phyloP scores from a whole-genome alignment of 2,888 invertebrate genomes.

The Harmothoe impar region DNA sequence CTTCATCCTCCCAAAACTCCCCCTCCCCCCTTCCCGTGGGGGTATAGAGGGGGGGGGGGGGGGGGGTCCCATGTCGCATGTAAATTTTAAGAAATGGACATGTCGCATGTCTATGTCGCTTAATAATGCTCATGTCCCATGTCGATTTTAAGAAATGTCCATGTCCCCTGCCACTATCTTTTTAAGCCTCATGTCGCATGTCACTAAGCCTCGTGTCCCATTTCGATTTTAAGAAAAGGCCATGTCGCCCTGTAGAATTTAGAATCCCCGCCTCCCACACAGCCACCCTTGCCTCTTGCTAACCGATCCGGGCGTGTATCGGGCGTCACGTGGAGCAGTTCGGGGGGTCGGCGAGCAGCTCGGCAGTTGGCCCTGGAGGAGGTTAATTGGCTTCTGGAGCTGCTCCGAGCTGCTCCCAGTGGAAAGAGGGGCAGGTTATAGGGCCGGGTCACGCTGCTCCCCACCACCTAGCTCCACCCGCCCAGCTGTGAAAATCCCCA shows the following conservation, averaged over 20 bases:
- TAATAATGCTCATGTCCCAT: too few species aligned
- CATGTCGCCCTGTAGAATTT: too few species aligned
- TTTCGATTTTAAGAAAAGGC: too few species aligned
- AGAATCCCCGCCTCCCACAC: background rate
- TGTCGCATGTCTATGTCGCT: too few species aligned
- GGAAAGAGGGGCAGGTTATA: background rate
- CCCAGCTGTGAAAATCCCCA: conserved; percentile 22
- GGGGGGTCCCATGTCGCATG: too few species aligned
- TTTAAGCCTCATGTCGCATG: too few species aligned
- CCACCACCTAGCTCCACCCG: background rate
- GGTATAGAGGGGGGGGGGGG: too few species aligned
- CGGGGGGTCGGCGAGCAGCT: background rate
- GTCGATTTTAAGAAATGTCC: too few species aligned
- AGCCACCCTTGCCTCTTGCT: background rate
- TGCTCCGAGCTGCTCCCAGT: background rate
- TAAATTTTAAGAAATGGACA: too few species aligned
- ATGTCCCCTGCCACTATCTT: too few species aligned
- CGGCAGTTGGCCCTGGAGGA: background rate
- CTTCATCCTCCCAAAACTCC: conserved; percentile 1
- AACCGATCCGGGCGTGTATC: conserved; percentile 13
- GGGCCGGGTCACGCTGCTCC: background rate
- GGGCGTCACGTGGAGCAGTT: background rate
- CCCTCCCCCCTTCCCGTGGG: too few species aligned
- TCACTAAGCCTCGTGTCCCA: too few species aligned
- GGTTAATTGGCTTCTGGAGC: conserved; percentile 51